Base-by-base conservation (phyloP, 2,888 invertebrate genomes). In the Sminthurides aquaticus region DNA sequence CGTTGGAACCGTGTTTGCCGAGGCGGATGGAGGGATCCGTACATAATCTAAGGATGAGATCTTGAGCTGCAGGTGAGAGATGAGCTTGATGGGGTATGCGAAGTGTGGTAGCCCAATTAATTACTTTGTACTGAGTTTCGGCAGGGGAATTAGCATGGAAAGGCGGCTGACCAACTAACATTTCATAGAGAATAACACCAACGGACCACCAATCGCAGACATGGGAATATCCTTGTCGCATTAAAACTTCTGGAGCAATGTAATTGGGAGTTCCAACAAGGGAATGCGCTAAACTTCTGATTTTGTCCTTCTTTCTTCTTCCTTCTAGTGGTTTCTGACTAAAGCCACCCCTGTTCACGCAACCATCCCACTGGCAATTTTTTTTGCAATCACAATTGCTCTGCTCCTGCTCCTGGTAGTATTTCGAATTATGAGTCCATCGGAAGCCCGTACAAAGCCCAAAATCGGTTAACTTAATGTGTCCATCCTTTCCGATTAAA, bases 391-490 rank as follows among this genome's bases (percentile, higher is more conserved):
- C 48, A 58, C 60, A 62, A 49, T 54, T 57, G 43, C 43, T 43
- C 18, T 15, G 3, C 28, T 52, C 22, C 25, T 67, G 58, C 3
- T 71, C 70, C 59, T 96, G 95, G 82, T 97, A 98, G 81, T 96
- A 97, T 84, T 97, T 96, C 24, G 97, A 97, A 81, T 99, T 97
- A 79, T 99, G 99, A 62, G 99, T 99, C 99, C 99, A 99, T 76
- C 99, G 84, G 79, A 99, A 97, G 67, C 99, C 99, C 49, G 99
- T 99, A 79, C 99, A 99, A 55, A 99, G 83, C 66, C 99, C 99
- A 79, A 99, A 99, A 80, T 99, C 99, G 0, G 99, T 99, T 74
- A 99, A 82, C 81, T 99, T 99, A 71, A 99, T 98, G 79, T 99
- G 99, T 64, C 99, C 99, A 78, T 97, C 93, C 65, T 89, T 86